Base-by-base conservation (phyloP, 2,888 invertebrate genomes). In the Nomada fucata region DNA sequence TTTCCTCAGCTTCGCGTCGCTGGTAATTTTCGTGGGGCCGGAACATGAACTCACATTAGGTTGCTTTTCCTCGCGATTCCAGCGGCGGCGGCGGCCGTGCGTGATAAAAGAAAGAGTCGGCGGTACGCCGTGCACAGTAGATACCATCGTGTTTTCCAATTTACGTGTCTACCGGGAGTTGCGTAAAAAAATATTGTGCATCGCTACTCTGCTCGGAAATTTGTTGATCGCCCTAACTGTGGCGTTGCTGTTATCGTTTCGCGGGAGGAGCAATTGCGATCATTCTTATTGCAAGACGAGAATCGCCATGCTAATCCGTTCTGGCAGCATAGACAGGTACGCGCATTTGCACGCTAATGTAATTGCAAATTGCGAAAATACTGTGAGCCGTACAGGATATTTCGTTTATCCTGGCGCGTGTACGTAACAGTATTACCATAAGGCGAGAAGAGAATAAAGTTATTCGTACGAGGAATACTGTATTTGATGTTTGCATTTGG, bases 31-130 rank as follows among this genome's bases (percentile, higher is more conserved):
- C 70, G 60, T 26, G 61, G 47, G 47, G 61, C 42, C 29, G 23
- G 47, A 52, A 26, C 76, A 60, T 74, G 83, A 87, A 87, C 85
- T 85, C 85, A 82, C 85, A 80, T 83, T 55, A 76, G 68, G 15
- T 42, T n/a, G 59, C 65, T 78, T 73, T 76, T 72, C 69, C 64
- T 71, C 42, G 68, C 53, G 29, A 65, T 67, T 77, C 23, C 23
- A 23, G 18, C 70, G 2, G 50, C n/a, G 2, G 50, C n/a, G n/a
- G 65, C 69, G 50, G 57, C 44, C 73, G 69, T n/a, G 72, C 57
- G 60, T 65, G 74, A 79, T 71, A 64, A 86, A 74, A 75, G 74
- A 57, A 52, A 61, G 50, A 52, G n/a, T 15, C 57, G 53, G 29
- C 23, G 42, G 36, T 65, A 52, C 23, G 23, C 65, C 50, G 52